Base-by-base conservation (phyloP, 2,888 invertebrate genomes). In the Merodon equestris region DNA sequence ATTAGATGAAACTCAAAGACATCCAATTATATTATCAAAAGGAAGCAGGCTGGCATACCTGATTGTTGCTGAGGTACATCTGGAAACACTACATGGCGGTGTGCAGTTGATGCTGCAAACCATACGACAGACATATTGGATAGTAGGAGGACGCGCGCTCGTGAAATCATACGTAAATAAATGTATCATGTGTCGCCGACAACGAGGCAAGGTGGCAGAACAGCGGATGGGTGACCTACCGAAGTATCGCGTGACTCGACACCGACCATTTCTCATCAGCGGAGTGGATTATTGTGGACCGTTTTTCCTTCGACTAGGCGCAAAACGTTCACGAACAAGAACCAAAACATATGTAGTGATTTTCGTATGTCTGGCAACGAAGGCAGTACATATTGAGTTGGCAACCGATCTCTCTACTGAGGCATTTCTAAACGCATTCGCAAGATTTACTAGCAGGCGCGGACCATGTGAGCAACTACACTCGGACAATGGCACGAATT, bases 191-290 rank as follows among this genome's bases (percentile, higher is more conserved):
- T 68, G 68, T 60, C 51, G 68, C 3, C 34, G 27, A 27, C 58
- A 58, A 50, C 40, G 48, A 48, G 47, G 56, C n/a, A 10, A 1
- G 14, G 50, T 48, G 15, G 40, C 57, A n/a, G 50, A 1, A 10
- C 48, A 67, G 19, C 56, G 42, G 40, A 57, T 50, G 66, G 56
- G 48, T 18, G 56, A 48, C 15, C 17, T 57, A 50, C 66, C 67
- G 34, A 67, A 40, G 50, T 27, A 67, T 67, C 27, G 57, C 9
- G 57, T 67, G 12, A 67, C 15, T n/a, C 19, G 50, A n/a, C 57
- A 50, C 42, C 57, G 57, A 14, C 67, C 57, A 42, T 66, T 66
- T 38, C 66, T 66, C 18, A 56, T 56, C 36, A 17, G 38, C 15
- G 56, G 66, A 17, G 56, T 56, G 19, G 56, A 66, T 57, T 66